A percentile compares a stretch with the other conserved stretches of the same genome.
Evolutionary conservation across 2,113 vertebrate species (phyloP).

Genomic region (Stegastes partitus): DNA sequence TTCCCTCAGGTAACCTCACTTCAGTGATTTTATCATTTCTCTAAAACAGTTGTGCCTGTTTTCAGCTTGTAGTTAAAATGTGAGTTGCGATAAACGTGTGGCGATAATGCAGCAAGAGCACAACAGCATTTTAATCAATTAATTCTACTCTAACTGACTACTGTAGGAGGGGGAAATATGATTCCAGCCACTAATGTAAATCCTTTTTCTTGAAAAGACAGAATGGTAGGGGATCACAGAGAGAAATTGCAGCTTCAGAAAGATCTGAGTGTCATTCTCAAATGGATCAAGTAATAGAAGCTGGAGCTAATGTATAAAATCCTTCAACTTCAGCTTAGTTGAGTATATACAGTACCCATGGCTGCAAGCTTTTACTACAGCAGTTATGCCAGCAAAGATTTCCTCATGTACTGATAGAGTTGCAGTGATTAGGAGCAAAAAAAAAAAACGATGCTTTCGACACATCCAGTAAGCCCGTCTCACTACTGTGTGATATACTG

Average conservation of each 20-base stretch:
- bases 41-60: no score
- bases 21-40: constrained; percentile 10
- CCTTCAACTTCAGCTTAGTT: no score
- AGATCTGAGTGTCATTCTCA: background rate
- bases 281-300: background rate
- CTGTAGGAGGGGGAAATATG: background rate
- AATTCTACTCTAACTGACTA: no score
- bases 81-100: no score
- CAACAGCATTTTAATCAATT: no score
- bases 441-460: background rate
- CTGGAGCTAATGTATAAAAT: background rate
- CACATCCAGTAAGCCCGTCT: no score
- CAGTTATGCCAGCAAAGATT: background rate
- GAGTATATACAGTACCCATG: no score
- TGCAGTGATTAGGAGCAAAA: background rate
- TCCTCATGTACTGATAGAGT: background rate
- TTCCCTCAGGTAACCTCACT: constrained; percentile 2
- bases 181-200: constrained; percentile 2
- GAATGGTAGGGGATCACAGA: background rate
- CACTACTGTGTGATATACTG: no score
- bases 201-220: background rate
- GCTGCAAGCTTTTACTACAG: no score
- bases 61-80: no score
- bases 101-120: no score
- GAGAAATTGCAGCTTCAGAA: background rate